A percentile compares a stretch with the other conserved stretches of the same genome.
Evolutionary conservation across 2,797 vertebrate genomes (phyloP).

Genomic region (Onychomys arenicola): DNA sequence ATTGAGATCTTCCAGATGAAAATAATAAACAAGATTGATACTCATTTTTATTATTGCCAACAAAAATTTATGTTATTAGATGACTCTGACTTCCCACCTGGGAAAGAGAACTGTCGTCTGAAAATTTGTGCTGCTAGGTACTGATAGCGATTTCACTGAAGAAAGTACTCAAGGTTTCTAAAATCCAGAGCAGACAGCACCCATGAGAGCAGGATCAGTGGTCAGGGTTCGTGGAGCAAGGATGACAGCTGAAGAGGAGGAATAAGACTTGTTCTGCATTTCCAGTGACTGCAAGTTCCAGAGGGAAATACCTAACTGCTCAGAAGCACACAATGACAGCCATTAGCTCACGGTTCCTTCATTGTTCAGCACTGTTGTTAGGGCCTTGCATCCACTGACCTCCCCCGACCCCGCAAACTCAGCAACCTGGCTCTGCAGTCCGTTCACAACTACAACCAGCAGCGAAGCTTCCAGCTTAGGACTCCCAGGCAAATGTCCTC

Average conservation of each 20-base stretch:
- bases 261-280: not conserved
- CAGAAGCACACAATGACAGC: not conserved
- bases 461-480: not conserved
- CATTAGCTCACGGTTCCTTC: not conserved
- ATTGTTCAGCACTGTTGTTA: not conserved
- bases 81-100: not conserved
- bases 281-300: not conserved
- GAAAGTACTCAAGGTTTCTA: not conserved
- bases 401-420: not conserved
- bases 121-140: not conserved
- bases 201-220: not conserved
- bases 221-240: not conserved
- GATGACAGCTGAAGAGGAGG: not conserved
- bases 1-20: not conserved
- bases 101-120: not conserved
- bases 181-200: not conserved
- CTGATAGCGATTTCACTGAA: not conserved
- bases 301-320: not conserved
- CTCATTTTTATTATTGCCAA: not conserved
- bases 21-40: not conserved
- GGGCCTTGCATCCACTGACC: not conserved
- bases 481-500: not conserved
- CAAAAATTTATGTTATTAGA: not conserved
- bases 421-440: not conserved
- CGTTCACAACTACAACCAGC: not conserved